Conservation (phyloP, 2,113 vertebrate species). For the Cheirogaleus medius region DNA sequence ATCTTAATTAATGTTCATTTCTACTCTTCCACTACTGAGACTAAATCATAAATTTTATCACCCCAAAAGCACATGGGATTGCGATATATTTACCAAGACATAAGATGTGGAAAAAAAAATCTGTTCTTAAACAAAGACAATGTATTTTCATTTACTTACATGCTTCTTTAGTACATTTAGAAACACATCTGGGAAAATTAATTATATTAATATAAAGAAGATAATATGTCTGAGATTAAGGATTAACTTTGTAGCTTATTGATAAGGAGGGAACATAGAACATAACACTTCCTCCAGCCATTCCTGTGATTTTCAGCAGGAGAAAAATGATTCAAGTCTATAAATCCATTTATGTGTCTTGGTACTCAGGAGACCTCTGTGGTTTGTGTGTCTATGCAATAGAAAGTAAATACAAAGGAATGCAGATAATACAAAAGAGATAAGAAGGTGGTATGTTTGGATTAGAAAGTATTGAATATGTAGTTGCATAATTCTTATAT, state of each 20-base stretch:
- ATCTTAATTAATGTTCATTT: not conserved
- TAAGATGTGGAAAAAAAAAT: not conserved
- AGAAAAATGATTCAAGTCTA: not conserved
- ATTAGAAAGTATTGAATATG: not conserved
- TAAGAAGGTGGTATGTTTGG: not conserved
- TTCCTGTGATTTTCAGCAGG: not conserved
- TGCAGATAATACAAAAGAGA: not conserved
- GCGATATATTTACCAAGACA: not conserved
- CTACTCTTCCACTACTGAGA: not conserved
- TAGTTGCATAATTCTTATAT: not conserved
- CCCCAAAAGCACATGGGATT: not conserved
- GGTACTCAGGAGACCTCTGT: not conserved
- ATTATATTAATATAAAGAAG: not conserved
- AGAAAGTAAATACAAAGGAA: not conserved
- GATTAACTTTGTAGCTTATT: not conserved
- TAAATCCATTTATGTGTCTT: not conserved
- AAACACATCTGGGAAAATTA: not conserved
- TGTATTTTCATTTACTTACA: not conserved
- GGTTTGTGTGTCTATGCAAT: not conserved
- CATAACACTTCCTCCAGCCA: not conserved
- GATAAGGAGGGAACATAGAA: not conserved
- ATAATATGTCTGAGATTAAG: not conserved
- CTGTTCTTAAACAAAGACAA: not conserved
- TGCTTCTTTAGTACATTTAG: not conserved
- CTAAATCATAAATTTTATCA: not conserved